Base-by-base conservation (phyloP, 1,140 invertebrate genomes). In the Wiebesia pumilae region DNA sequence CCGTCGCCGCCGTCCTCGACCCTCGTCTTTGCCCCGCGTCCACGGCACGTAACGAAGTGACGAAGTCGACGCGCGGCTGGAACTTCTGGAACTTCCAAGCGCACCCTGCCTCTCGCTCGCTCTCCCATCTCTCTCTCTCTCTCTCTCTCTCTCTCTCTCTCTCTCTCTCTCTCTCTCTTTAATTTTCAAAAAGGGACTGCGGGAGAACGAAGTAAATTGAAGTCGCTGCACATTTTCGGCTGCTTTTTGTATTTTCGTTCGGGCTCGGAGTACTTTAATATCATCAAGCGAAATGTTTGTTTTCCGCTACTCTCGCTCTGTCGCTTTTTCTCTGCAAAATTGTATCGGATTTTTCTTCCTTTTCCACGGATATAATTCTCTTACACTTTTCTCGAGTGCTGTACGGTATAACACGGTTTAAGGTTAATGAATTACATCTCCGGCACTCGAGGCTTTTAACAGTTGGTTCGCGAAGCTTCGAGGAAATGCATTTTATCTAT, bases 171-270 rank as follows among this genome's bases (percentile, higher is more conserved):
- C 67, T 69, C 67, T 24, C 58, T 75, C 14, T 75, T 75, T 75
- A 38, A 75, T 75, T 75, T 75, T 75, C 38, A 0, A n/a, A 75
- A 75, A 75, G 71, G 38, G 33, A 75, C 71, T 75, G 21, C 38
- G 21, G 35, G 24, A 19, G 35, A 40, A 21, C 69, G 14, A 1
- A n/a, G 38, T 43, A 43, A 75, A 75, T 75, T 43, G 38, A 75
- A 43, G 71, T 75, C 38, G 3, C 71, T 75, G 38, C 38, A 75
- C 71, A 75, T 75, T 75, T 75, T 75, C 38, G 38, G 38, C 24
- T 75, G 71, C 71, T 75, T 75, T 75, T 75, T 75, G 38, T 75
- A 75, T n/a, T 75, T 75, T 75, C 40, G 6, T 75, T 43, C 24
- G 30, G 9, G 0, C 1, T 9, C 6, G 1, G 38, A 43, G 71